Evolutionary conservation across 2,113 vertebrate species (phyloP).

Genomic region (Chlamydotis undulata): DNA sequence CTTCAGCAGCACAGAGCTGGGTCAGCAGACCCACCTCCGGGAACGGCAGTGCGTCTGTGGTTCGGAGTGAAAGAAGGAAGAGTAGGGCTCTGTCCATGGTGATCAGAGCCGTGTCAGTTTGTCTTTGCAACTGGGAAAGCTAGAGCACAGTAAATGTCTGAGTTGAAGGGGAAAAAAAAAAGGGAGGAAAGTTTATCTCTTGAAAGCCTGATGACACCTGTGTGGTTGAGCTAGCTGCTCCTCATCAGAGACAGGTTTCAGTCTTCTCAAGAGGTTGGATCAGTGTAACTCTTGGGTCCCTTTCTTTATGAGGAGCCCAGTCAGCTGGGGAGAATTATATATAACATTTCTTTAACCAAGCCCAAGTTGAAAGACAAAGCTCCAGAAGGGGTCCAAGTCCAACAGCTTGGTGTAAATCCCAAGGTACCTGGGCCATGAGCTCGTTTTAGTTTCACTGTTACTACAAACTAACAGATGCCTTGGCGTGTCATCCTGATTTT

Average conservation of each 20-base stretch:
- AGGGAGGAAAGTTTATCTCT: background rate
- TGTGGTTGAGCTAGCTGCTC: background rate
- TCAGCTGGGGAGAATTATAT: background rate
- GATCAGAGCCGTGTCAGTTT: background rate
- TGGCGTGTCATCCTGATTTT: background rate
- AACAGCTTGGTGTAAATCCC: background rate
- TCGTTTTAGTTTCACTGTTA: background rate
- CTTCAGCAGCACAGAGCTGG: background rate
- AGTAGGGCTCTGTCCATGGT: background rate
- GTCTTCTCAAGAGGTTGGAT: background rate
- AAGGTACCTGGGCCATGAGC: background rate
- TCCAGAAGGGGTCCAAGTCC: background rate
- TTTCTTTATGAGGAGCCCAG: background rate
- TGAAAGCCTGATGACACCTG: background rate
- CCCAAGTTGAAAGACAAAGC: background rate
- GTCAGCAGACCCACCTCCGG: background rate
- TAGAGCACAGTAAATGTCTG: background rate
- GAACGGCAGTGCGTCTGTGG: background rate
- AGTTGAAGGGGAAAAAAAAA: background rate
- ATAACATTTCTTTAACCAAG: background rate
- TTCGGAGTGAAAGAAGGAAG: background rate
- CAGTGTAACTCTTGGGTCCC: background rate
- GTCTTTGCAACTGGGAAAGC: background rate
- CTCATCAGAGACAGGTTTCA: background rate
- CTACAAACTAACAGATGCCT: background rate